Percentiles rank a stretch among this genome's conserved stretches.
Evolutionary conservation across 2,797 vertebrate species (phyloP).

Genomic region (Arrhamphus sclerolepis): DNA sequence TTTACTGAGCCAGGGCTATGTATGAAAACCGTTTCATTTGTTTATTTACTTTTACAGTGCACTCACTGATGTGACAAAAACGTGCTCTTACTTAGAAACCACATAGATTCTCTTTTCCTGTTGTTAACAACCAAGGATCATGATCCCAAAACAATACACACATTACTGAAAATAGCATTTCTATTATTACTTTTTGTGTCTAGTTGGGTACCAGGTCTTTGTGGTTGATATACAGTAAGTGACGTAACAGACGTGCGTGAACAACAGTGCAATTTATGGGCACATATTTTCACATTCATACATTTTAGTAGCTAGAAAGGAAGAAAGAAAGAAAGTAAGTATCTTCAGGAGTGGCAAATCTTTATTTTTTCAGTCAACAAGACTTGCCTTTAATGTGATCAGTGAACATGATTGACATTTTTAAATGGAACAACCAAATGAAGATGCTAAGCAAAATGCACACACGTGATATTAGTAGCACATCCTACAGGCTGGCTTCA

Average conservation of each 20-base stretch:
- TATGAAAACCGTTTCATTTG: too few species aligned
- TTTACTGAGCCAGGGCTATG: too few species aligned
- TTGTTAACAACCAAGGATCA: constrained; percentile 19
- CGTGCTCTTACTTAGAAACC: background rate
- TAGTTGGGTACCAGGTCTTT: constrained; percentile 6
- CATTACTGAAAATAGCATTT: constrained; percentile 15
- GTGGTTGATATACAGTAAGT: constrained; percentile 24
- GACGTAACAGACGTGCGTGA: constrained; percentile 29
- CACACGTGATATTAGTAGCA: constrained; percentile 9
- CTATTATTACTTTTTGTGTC: constrained; percentile 7
- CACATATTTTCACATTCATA: constrained; percentile 24
- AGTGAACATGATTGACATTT: constrained; percentile 25
- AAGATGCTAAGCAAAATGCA: constrained; percentile 24
- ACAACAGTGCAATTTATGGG: constrained; percentile 19
- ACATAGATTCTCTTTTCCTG: background rate
- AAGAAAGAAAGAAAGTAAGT: constrained; percentile 21
- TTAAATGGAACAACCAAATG: constrained; percentile 11
- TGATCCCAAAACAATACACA: constrained; percentile 8
- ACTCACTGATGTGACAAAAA: too few species aligned
- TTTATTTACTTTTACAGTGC: too few species aligned
- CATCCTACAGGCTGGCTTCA: constrained; percentile 6
- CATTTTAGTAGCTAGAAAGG: constrained; percentile 16
- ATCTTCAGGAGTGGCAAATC: constrained; percentile 9
- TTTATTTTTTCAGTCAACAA: constrained; percentile 46
- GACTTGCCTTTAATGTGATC: background rate